Base-by-base conservation (phyloP, 1,140 invertebrate species). In the Drosophila eugracilis region DNA sequence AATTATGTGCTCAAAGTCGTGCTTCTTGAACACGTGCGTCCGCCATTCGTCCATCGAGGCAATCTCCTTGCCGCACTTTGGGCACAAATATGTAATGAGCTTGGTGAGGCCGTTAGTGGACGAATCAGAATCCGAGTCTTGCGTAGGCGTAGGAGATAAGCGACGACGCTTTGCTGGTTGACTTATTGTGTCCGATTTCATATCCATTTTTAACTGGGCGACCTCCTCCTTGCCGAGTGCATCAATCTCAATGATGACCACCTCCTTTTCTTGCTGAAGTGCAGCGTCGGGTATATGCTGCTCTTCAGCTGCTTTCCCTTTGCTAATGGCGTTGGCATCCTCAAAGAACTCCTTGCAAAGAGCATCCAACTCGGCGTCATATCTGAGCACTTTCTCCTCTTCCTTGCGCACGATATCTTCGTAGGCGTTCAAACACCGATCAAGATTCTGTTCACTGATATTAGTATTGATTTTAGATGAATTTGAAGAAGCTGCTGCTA, bases 161-260 rank as follows among this genome's bases (percentile, higher is more conserved):
- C 77, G 67, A n/a, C 63, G 52, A 2, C 81, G 76, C 50, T 85
- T 85, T 5, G 10, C 17, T 1, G 45, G 5, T 7, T 37, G 50
- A 0, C 21, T 12, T 7, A 15, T 4, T 3, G 21, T 2, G 6
- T 59, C 62, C 12, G 62, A 42, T 9, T 67, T 77, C 77, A 81
- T 76, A 34, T 80, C 65, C 17, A 65, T 70, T 0, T 66, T 59
- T 3, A 78, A 21, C 34, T 77, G 60, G 37, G 80, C 66, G n/a
- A 89, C 76, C 32, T 80, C 88, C 7, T 88, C 75, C 15, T 75
- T 55, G 37, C 78, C 81, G 0, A 90, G 22, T 2, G 89, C 78
- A 52, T 90, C 75, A 6, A 91, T 91, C 60, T 91, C 85, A 19
- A 91, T 90, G 2, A 70, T 84, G 5, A 91, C 72, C 10, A 80